Percentiles rank a stretch among this genome's conserved stretches.
These are phyloP conservation scores for Sigmodon hispidus DNA, from an alignment of 2,113 vertebrate species.

Conservation along the genomic window DNA sequence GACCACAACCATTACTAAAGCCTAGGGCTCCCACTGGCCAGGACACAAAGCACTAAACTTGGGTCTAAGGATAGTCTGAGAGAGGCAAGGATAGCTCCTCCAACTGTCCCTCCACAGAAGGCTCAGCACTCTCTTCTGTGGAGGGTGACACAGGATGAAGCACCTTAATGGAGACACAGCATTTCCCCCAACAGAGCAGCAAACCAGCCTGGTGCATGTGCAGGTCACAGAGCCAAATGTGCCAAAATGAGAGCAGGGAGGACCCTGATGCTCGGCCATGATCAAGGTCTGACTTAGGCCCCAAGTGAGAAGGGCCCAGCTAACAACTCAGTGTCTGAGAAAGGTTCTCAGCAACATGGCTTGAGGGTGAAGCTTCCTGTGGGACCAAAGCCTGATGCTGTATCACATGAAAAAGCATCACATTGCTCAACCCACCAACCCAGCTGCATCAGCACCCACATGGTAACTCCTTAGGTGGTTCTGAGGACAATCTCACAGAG, in stretches of 20 bases:
- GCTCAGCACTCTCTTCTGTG: not conserved
- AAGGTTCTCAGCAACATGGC: rapidly evolving
- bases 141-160: rapidly evolving
- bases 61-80: no score
- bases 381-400: not conserved
- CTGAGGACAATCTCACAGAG: not conserved
- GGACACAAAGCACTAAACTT: no score
- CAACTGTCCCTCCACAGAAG: not conserved
- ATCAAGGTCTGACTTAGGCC: rapidly evolving
- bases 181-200: no score
- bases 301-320: not conserved
- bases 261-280: no score
- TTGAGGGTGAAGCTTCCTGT: not conserved
- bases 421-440: not conserved
- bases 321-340: not conserved
- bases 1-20: not conserved
- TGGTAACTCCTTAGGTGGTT: not conserved
- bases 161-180: not conserved
- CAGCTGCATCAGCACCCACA: not conserved
- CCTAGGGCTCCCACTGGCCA: rapidly evolving
- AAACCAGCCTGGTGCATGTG: rapidly evolving
- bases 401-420: not conserved
- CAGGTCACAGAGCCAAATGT: rapidly evolving
- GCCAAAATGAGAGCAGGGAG: no score
- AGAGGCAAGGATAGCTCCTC: rapidly evolving